Conservation (phyloP, 2,888 invertebrate genomes). For the Volucella inanis region DNA sequence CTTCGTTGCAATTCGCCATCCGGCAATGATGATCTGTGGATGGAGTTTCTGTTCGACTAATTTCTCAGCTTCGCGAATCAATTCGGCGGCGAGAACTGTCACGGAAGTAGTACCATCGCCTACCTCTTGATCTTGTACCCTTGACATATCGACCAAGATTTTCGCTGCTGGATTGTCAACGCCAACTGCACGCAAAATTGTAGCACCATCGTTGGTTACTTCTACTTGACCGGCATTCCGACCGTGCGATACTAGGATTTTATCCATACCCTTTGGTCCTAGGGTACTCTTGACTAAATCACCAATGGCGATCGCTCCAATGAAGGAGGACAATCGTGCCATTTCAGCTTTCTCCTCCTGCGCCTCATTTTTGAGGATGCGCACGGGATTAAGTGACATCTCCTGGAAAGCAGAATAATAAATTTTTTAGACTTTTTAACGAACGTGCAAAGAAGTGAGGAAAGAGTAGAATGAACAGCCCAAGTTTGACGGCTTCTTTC, state of each 20-base stretch:
- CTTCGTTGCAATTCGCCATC: constrained; percentile 95
- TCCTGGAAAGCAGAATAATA: constrained; percentile 81
- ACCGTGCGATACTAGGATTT: constrained; percentile 92
- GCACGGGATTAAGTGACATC: constrained; percentile 95
- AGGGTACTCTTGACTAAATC: constrained; percentile 99
- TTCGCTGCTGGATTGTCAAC: constrained; percentile 99
- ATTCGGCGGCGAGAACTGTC: constrained; percentile 94
- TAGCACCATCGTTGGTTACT: constrained; percentile 99
- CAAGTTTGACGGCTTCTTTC: no score
- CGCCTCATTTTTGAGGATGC: constrained; percentile 97
- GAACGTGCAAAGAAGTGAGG: no score
- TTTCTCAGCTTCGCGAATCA: constrained; percentile 97
- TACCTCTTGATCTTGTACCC: constrained; percentile 99
- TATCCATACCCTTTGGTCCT: constrained; percentile 99
- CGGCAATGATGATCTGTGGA: constrained; percentile 98
- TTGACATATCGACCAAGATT: constrained; percentile 99
- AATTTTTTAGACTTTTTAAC: no score
- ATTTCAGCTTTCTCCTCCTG: constrained; percentile 99
- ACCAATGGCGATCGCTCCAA: constrained; percentile 99
- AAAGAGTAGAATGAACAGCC: no score
- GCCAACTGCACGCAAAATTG: constrained; percentile 97
- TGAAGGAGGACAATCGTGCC: constrained; percentile 98
- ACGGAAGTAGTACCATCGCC: constrained; percentile 99
- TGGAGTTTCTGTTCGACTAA: constrained; percentile 96
- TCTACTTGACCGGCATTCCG: constrained; percentile 93